Base-by-base conservation (phyloP, 2,888 invertebrate genomes). In the Apomyelois bistriatella region DNA sequence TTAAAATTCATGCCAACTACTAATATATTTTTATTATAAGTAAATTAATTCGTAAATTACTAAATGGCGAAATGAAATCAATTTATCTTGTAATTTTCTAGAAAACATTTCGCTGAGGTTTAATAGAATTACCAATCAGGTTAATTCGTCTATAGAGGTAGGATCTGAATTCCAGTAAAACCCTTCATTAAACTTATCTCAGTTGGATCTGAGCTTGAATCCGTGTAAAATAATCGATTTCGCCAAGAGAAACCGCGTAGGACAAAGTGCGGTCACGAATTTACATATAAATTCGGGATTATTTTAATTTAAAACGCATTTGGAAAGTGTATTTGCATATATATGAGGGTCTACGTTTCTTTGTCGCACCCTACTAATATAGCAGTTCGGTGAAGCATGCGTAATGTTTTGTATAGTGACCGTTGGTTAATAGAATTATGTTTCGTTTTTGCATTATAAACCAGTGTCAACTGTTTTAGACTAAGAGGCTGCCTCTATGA, bases 301-400 rank as follows among this genome's bases (percentile, higher is more conserved):
- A 86, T 86, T 87, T 87, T 89, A 88, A 88, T 88, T 87, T 85
- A 74, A 81, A 85, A 82, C 80, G 85, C 87, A 85, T 85, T 86
- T 78, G 68, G 74, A 76, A 78, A 81, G 79, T 84, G 78, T 85
- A 88, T 88, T 88, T 82, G 81, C 88, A 88, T 89, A 76, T 86
- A 85, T 82, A 87, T 82, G 79, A 81, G 79, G 64, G 73, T 55
- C 75, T 82, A 84, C 74, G 69, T 82, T 85, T 84, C 79, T 86
- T 85, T 85, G 85, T 81, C 72, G 73, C 70, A 64, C 65, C 63
- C 63, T 69, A 71, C 69, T 80, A 81, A 82, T 82, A 79, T 74
- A 75, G 72, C 81, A 77, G 83, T 78, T 80, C 76, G 75, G 74
- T 81, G 80, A 52, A 48, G 60, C 61, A 56, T 58, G 64, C 58